Evolutionary conservation across 1,140 invertebrate genomes (phyloP), one percentile per base, ranked within the genome.

Genomic region (Atta cephalotes): DNA sequence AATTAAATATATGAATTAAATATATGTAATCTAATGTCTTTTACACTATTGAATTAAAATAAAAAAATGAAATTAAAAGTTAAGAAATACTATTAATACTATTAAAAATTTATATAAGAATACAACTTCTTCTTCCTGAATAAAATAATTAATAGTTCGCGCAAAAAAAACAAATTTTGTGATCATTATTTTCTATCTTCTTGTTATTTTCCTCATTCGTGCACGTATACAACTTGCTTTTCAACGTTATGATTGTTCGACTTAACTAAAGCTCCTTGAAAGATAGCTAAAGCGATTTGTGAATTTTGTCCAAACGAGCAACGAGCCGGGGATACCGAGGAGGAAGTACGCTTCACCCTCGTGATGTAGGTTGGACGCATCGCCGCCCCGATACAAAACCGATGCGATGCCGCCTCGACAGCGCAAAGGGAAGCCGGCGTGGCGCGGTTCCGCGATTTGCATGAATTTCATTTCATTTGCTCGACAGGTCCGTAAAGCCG

Each of bases 331-430:
- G 60, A 85, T 25, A 88, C 60, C 53, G 71, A 80, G 60, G 66
- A 63, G 86, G 84, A 92, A 79, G 81, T 77, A 87, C 84, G 86
- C 89, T 88, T 89, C 88, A 85, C 87, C 86, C 85, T 80, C 85
- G 82, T 85, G 70, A 88, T 89, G 91, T 93, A 91, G 89, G 89
- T 92, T 94, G 91, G 88, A 93, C 92, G 93, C 93, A 94, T 93
- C 93, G 87, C 88, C 92, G 90, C 92, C 89, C 80, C 92, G 86
- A 92, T 92, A 94, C 94, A 94, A 94, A 93, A 94, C 91, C 90
- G 88, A 90, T 87, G 80, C 85, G 88, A 86, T 86, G 76, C 62
- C 60, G 53, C 70, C 70, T 80, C 77, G 65, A 86, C 84, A 86
- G 21, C 62, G 51, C 76, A 65, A 86, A 86, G 84, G 63, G 84